These are phyloP conservation scores for Cataglyphis altisquamis DNA, from an alignment of 2,888 invertebrate species.

Conservation along the genomic window DNA sequence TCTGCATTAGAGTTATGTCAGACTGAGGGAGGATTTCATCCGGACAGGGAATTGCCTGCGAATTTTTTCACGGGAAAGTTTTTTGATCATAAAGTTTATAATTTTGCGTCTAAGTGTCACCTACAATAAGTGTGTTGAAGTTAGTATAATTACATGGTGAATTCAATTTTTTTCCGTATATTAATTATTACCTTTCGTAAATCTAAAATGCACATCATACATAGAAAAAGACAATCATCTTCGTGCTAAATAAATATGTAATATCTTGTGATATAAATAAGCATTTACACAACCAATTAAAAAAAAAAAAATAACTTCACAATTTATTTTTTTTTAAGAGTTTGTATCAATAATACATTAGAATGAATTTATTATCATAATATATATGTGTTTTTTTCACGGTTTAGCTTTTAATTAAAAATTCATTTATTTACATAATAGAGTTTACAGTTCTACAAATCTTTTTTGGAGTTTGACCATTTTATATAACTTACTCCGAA, in stretches of 20 bases:
- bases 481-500: background rate
- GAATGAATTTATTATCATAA: background rate
- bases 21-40: constrained; percentile 21
- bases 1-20: constrained; percentile 40
- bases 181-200: background rate
- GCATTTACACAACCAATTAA: background rate
- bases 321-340: background rate
- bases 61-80: constrained; percentile 3
- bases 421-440: constrained; percentile 15
- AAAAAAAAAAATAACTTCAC: background rate
- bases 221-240: background rate
- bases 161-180: background rate
- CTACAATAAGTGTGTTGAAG: background rate
- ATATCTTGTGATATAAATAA: background rate
- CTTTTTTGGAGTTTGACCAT: background rate
- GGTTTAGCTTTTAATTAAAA: background rate
- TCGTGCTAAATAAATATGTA: background rate
- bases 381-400: background rate
- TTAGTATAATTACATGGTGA: background rate
- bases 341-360: constrained; percentile 8
- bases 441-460: background rate
- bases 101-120: background rate
- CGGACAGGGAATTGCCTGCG: background rate
- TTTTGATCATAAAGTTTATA: background rate
- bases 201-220: background rate